Conservation (phyloP, 1,140 invertebrate genomes). For the Brachionus asplanchnoidis region DNA sequence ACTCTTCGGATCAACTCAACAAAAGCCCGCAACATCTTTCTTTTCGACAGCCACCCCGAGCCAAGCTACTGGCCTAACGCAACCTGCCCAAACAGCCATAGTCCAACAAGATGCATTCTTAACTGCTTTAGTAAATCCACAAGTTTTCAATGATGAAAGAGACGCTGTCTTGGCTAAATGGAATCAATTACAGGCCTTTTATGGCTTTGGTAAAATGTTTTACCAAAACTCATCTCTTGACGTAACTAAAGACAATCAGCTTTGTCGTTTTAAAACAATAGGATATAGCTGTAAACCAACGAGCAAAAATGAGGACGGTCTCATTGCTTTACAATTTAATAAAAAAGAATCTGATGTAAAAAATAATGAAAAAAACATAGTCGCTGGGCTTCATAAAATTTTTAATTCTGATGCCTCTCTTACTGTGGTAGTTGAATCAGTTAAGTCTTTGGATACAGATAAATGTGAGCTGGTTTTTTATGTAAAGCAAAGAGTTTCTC, state of each 20-base stretch:
- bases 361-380: constrained; percentile 68
- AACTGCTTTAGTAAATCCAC: constrained; percentile 71
- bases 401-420: constrained; percentile 67
- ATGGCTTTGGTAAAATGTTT: constrained; percentile 72
- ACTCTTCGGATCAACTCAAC: constrained; percentile 30
- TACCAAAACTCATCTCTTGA: constrained; percentile 41
- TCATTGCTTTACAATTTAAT: constrained; percentile 74
- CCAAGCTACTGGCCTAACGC: constrained; percentile 58
- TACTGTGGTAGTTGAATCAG: constrained; percentile 68
- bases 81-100: constrained; percentile 61
- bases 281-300: constrained; percentile 77
- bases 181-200: constrained; percentile 86
- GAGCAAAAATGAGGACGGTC: constrained; percentile 76
- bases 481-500: constrained; percentile 13
- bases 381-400: constrained; percentile 62
- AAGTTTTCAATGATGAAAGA: constrained; percentile 82
- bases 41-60: constrained; percentile 55
- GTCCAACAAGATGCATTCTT: constrained; percentile 44
- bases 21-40: not conserved
- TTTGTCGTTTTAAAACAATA: constrained; percentile 62
- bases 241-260: constrained; percentile 9
- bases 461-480: constrained; percentile 57
- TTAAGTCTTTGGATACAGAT: constrained; percentile 69
- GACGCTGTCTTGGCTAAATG: constrained; percentile 83
- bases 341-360: constrained; percentile 72